Percentiles rank a stretch among this genome's conserved stretches.
phyloP scores from a whole-genome alignment of 2,888 invertebrate genomes.

The Conistra vaccinii region DNA sequence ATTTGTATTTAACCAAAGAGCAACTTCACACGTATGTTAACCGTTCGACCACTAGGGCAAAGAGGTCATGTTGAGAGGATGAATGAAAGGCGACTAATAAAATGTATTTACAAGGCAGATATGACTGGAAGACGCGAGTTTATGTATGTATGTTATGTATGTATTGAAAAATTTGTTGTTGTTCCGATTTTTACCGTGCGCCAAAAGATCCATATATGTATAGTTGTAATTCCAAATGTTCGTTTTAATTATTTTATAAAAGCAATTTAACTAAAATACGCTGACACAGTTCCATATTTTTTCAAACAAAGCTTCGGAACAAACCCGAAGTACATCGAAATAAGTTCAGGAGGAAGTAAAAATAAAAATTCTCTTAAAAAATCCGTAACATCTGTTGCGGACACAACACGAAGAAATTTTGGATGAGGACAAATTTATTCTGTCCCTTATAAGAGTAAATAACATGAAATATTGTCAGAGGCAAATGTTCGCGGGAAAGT shows the following conservation, averaged over 20 bases:
- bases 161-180: not conserved
- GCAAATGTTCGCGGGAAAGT: constrained; percentile 76
- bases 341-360: constrained; percentile 50
- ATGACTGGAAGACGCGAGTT: too few species aligned
- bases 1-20: too few species aligned
- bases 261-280: constrained; percentile 7
- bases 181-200: not conserved
- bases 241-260: not conserved
- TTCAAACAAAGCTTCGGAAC: constrained; percentile 32
- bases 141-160: too few species aligned
- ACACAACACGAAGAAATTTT: constrained; percentile 71
- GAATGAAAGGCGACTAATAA: too few species aligned
- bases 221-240: not conserved
- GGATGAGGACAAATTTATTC: constrained; percentile 82
- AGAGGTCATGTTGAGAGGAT: too few species aligned
- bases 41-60: too few species aligned
- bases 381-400: constrained; percentile 79
- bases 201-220: not conserved
- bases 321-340: constrained; percentile 39
- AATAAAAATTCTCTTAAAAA: constrained; percentile 70
- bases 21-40: too few species aligned
- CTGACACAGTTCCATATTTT: constrained; percentile 36
- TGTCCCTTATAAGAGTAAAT: constrained; percentile 85
- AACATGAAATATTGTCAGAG: constrained; percentile 85
- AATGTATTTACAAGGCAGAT: too few species aligned